These are phyloP conservation scores for Sakesphorus luctuosus DNA, from an alignment of 2,113 vertebrate genomes.

Conservation along the genomic window DNA sequence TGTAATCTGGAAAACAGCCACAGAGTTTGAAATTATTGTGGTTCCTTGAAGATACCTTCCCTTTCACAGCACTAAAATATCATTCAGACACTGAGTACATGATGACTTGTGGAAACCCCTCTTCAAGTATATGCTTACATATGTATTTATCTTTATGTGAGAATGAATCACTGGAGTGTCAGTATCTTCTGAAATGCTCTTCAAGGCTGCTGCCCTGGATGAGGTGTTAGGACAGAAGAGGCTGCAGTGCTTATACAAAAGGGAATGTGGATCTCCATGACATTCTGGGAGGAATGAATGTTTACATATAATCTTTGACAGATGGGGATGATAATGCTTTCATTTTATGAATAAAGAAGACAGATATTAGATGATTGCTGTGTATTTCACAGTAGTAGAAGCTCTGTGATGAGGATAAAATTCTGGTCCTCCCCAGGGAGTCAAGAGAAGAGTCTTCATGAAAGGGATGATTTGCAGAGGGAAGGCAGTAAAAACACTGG, in stretches of 20 bases:
- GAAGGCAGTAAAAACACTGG: not conserved
- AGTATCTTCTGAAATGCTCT: not conserved
- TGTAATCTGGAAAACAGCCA: not conserved
- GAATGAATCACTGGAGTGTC: not conserved
- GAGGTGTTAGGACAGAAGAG: not conserved
- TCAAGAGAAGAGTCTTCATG: not conserved
- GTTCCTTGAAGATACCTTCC: not conserved
- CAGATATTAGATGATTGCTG: not conserved
- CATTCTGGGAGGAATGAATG: not conserved
- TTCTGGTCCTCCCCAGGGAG: not conserved
- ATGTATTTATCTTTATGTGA: not conserved
- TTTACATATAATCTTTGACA: conserved; percentile 26
- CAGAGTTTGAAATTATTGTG: not conserved
- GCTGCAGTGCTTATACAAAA: not conserved
- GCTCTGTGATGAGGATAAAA: not conserved
- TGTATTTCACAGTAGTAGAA: not conserved
- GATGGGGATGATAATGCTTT: conserved; percentile 1
- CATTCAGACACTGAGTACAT: not conserved
- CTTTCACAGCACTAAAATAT: not conserved
- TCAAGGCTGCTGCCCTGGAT: not conserved
- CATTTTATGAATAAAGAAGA: conserved; percentile 18
- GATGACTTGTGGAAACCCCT: not conserved
- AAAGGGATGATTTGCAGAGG: not conserved
- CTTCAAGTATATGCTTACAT: not conserved
- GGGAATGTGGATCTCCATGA: not conserved